Percentiles rank a stretch among this genome's conserved stretches.
phyloP scores from a whole-genome alignment of 2,888 invertebrate genomes.

The Campoletis raptor region DNA sequence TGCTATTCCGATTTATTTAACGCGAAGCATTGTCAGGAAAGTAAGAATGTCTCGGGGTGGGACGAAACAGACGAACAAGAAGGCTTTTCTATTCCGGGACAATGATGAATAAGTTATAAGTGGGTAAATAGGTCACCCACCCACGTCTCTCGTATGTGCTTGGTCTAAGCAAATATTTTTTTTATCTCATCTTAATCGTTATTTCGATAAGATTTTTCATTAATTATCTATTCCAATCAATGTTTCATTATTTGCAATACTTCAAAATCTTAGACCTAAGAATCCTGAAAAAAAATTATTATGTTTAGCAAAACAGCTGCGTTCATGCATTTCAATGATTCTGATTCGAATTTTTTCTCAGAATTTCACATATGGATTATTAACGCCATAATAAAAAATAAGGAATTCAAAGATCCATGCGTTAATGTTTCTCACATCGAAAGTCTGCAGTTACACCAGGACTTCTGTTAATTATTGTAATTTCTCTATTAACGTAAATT shows the following conservation, averaged over 20 bases:
- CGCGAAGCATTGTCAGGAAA: constrained; percentile 38
- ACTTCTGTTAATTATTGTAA: too few relatives aligned
- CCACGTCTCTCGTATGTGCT: constrained; percentile 63
- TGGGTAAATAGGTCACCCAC: constrained; percentile 78
- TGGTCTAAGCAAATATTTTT: constrained; percentile 59
- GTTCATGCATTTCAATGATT: not conserved
- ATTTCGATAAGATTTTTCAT: constrained; percentile 20
- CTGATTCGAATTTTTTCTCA: too few relatives aligned
- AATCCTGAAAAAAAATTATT: not conserved
- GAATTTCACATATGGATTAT: not conserved
- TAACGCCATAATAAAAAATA: not conserved
- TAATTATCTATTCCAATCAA: too few relatives aligned
- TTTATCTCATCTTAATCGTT: constrained; percentile 32
- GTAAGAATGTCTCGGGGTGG: constrained; percentile 36
- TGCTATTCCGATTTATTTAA: constrained; percentile 26
- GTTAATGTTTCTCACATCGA: constrained; percentile 57
- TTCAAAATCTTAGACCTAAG: not conserved
- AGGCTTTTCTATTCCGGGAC: constrained; percentile 66
- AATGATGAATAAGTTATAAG: constrained; percentile 71
- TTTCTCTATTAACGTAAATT: too few relatives aligned
- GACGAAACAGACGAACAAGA: constrained; percentile 47
- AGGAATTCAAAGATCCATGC: not conserved
- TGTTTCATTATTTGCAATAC: too few relatives aligned
- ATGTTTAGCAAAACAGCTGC: too few relatives aligned
- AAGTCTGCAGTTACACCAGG: constrained; percentile 21